phyloP scores from a whole-genome alignment of 2,797 vertebrate species.

The Diglossa cyanea region DNA sequence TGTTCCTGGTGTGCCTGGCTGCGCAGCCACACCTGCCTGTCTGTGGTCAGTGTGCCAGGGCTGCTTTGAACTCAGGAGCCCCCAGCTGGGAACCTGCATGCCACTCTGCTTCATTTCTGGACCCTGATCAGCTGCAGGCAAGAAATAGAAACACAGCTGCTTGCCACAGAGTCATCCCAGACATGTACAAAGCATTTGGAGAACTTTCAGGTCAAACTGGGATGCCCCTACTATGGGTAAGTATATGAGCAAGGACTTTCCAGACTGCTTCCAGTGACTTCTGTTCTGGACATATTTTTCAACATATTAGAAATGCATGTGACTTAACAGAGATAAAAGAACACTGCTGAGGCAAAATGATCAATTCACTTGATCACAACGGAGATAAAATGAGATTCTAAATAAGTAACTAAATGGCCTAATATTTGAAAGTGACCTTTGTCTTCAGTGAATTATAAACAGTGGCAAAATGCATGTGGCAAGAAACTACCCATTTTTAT shows the following conservation, averaged over 20 bases:
- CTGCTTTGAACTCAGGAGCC: neutral
- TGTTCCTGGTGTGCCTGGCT: rapidly evolving
- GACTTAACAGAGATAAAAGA: neutral
- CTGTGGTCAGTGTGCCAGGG: neutral
- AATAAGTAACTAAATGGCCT: neutral
- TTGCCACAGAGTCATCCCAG: neutral
- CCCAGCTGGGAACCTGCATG: neutral
- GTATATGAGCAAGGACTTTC: neutral
- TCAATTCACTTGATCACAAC: neutral
- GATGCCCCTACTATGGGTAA: neutral
- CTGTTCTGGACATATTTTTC: neutral
- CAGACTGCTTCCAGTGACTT: neutral
- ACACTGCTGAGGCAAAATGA: neutral
- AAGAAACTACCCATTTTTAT: neutral
- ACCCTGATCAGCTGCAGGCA: neutral
- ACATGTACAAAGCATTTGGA: neutral
- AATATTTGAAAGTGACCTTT: neutral
- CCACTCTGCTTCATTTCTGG: neutral
- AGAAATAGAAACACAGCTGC: slow-evolving; percentile 33
- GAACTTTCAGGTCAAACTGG: neutral
- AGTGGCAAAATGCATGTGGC: neutral
- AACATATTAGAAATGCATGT: neutral
- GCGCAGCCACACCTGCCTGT: neutral
- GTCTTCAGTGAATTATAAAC: neutral
- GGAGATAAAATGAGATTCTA: neutral